Evolutionary conservation across 2,888 invertebrate genomes (phyloP), one percentile per base, ranked within the genome.

Genomic region (Theretra japonica): DNA sequence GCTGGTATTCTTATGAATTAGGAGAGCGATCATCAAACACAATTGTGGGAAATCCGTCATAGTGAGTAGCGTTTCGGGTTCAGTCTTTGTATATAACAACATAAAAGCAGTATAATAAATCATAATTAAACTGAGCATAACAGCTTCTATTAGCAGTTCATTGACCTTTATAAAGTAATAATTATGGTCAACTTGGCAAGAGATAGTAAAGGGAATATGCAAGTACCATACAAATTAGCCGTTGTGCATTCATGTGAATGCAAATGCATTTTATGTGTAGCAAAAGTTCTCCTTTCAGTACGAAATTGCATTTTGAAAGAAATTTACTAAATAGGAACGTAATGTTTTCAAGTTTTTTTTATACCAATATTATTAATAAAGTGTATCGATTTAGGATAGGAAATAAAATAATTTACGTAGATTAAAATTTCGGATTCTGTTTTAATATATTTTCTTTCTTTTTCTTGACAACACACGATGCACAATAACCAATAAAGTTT

Each of bases 211-310:
- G 23, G 41, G 41, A 60, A 60, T 65, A 65, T 65, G 48, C 48
- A 65, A 15, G 23, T 65, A 23, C 65, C n/a, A 62, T 65, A 65
- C 65, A 65, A 65, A 65, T 48, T 65, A 48, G 48, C 23, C 23
- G n/a, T 62, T 4, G 21, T 48, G 23, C 17, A 23, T 17, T 65
- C 15, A 15, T 60, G 62, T 62, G 33, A 41, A 21, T 33, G 58
- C 33, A 65, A 65, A 65, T 17, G 65, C 48, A 65, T 48, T 65
- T 65, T 65, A 48, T 65, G 48, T 48, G 65, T 21, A 62, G 41
- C 62, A 41, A 41, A 21, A n/a, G 19, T 8, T 8, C 62, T 17
- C 21, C n/a, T 62, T 41, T 21, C n/a, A 21, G 62, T 30, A 8
- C 11, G 4, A 23, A 65, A 48, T 21, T 23, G 23, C 23, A 17